Conservation (phyloP, 1,140 invertebrate species). For the Hestina assimilis region DNA sequence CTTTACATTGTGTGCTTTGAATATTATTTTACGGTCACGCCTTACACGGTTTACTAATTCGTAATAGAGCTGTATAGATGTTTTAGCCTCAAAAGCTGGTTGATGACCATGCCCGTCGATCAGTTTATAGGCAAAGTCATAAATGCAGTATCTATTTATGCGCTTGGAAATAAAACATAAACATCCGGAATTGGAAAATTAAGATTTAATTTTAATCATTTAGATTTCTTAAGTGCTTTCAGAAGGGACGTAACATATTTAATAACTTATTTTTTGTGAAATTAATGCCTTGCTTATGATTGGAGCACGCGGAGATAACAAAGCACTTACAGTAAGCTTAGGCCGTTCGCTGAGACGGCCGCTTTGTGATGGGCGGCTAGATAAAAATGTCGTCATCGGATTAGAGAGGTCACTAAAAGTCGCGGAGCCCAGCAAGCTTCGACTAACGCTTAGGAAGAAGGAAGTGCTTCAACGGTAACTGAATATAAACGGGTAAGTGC, state of each 20-base stretch:
- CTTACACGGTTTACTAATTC: conserved; percentile 69
- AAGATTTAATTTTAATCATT: conserved; percentile 45
- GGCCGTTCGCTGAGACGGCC: conserved; percentile 62
- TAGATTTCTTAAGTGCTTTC: conserved; percentile 62
- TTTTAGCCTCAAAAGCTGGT: conserved; percentile 47
- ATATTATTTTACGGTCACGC: conserved; percentile 48
- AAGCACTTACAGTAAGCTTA: conserved; percentile 77
- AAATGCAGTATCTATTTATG: conserved; percentile 37
- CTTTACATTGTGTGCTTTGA: conserved; percentile 62
- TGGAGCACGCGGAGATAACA: conserved; percentile 77
- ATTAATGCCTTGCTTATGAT: conserved; percentile 73
- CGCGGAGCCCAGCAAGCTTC: conserved; percentile 70
- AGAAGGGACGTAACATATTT: conserved; percentile 65
- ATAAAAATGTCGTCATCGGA: conserved; percentile 60
- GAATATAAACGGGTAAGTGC: conserved; percentile 59
- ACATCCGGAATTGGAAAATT: conserved; percentile 45
- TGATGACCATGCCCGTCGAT: conserved; percentile 67
- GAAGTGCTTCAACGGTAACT: conserved; percentile 70
- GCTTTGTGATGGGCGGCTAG: conserved; percentile 68
- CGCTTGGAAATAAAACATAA: conserved; percentile 43
- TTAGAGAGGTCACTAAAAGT: conserved; percentile 65
- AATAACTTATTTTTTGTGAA: conserved; percentile 67
- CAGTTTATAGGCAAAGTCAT: conserved; percentile 47
- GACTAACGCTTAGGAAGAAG: conserved; percentile 75
- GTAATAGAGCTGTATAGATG: conserved; percentile 51